Percentiles rank a stretch among this genome's conserved stretches.
Conservation (phyloP, 2,113 vertebrate genomes). For the Mustela lutreola region DNA sequence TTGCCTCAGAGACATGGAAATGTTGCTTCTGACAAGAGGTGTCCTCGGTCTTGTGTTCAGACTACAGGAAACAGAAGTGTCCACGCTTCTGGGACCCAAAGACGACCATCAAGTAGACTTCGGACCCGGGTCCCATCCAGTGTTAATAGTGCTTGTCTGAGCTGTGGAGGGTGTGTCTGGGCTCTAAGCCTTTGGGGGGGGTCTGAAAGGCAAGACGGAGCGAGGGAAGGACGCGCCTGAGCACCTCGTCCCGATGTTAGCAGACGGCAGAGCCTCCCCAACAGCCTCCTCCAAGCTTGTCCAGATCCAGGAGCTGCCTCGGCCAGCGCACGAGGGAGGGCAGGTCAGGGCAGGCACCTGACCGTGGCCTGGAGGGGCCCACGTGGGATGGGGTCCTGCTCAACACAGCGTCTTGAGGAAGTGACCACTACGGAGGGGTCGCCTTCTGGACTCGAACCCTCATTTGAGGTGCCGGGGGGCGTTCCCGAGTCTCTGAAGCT, state of each 20-base stretch:
- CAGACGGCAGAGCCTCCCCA: rapidly evolving
- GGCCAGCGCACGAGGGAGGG: rapidly evolving
- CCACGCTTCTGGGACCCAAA: neutral
- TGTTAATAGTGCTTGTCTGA: rapidly evolving
- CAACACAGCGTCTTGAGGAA: rapidly evolving
- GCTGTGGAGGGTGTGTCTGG: no score
- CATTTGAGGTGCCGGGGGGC: neutral
- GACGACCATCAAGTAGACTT: neutral
- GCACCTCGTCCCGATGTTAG: rapidly evolving
- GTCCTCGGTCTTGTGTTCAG: neutral
- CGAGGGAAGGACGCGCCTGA: rapidly evolving
- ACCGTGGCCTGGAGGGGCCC: rapidly evolving
- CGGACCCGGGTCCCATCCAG: rapidly evolving
- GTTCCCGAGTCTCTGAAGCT: no score
- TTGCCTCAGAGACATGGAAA: neutral
- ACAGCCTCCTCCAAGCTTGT: rapidly evolving
- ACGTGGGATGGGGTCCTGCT: rapidly evolving
- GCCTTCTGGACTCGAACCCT: no score
- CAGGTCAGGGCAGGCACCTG: neutral
- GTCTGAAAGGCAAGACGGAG: rapidly evolving
- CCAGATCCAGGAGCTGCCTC: rapidly evolving
- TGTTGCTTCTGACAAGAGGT: neutral
- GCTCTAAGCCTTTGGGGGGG: rapidly evolving
- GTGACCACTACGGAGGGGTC: neutral
- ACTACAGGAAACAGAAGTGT: neutral